These are phyloP conservation scores for Slavum lentiscoides DNA, from an alignment of 2,888 invertebrate genomes.

Conservation along the genomic window DNA sequence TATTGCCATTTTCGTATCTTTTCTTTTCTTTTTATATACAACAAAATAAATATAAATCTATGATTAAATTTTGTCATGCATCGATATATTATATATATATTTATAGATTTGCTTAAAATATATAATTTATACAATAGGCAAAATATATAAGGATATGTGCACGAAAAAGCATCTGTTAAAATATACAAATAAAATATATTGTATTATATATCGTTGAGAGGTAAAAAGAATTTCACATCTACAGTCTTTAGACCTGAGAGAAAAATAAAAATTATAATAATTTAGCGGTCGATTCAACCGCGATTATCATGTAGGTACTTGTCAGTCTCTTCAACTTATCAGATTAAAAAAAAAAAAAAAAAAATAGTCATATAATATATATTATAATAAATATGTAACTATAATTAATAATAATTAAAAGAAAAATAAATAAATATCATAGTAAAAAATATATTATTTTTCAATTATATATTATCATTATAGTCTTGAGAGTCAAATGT, in stretches of 20 bases:
- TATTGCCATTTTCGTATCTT: conserved; percentile 16
- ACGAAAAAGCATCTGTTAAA: conserved; percentile 34
- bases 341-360: conserved; percentile 39
- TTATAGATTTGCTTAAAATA: conserved; percentile 20
- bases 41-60: conserved; percentile 28
- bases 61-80: conserved; percentile 12
- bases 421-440: conserved; percentile 24
- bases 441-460: conserved; percentile 52
- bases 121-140: conserved; percentile 49
- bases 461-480: conserved; percentile 19
- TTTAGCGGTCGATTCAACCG: conserved; percentile 41
- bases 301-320: conserved; percentile 50
- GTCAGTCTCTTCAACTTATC: conserved; percentile 53
- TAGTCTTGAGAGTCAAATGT: conserved; percentile 49
- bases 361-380: conserved; percentile 33
- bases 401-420: conserved; percentile 40
- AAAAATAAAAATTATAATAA: conserved; percentile 42
- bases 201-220: conserved; percentile 35
- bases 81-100: conserved; percentile 17
- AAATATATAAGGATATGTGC: conserved; percentile 34
- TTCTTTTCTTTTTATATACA: conserved; percentile 10
- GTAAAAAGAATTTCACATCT: conserved; percentile 51
- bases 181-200: conserved; percentile 22
- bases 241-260: conserved; percentile 52
- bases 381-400: not conserved